Conservation (phyloP, 2,113 vertebrate genomes). For the Varanus salvator region DNA sequence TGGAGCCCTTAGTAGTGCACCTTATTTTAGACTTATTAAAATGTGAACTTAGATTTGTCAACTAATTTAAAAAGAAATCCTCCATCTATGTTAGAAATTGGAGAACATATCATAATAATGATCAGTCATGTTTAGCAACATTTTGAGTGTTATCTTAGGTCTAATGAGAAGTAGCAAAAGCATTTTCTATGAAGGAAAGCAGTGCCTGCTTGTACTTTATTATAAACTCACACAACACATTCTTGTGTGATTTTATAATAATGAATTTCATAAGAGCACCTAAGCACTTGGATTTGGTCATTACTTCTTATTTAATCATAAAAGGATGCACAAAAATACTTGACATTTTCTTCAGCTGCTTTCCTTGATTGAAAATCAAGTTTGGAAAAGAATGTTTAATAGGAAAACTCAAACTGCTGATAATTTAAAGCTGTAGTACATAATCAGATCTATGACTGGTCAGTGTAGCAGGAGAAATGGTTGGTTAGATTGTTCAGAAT, state of each 20-base stretch:
- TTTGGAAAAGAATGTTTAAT: not conserved
- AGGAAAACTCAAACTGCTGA: conserved; percentile 1
- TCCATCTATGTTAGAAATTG: conserved; percentile 44
- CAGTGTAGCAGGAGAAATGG: not conserved
- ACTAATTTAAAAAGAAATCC: conserved; percentile 39
- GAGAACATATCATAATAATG: conserved; percentile 23
- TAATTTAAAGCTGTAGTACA: conserved; percentile 9
- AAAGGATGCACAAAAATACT: not conserved
- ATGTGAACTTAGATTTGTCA: conserved; percentile 53
- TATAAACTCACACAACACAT: not conserved
- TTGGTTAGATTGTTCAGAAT: conserved; percentile 17
- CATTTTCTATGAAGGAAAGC: conserved; percentile 12
- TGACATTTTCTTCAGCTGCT: conserved; percentile 16
- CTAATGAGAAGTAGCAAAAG: conserved; percentile 5
- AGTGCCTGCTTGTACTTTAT: not conserved
- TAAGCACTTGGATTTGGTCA: not conserved
- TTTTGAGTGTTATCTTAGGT: conserved; percentile 24
- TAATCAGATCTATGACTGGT: conserved; percentile 19
- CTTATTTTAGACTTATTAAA: conserved; percentile 55
- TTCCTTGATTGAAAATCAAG: conserved; percentile 29
- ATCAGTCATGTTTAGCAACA: conserved; percentile 35
- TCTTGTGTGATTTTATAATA: not conserved
- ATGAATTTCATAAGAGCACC: conserved; percentile 24
- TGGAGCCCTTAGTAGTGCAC: conserved; percentile 64
- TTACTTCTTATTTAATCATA: not conserved